A percentile compares a stretch with the other conserved stretches of the same genome.
Conservation (phyloP, 2,888 invertebrate genomes). For the Volucella bombylans region DNA sequence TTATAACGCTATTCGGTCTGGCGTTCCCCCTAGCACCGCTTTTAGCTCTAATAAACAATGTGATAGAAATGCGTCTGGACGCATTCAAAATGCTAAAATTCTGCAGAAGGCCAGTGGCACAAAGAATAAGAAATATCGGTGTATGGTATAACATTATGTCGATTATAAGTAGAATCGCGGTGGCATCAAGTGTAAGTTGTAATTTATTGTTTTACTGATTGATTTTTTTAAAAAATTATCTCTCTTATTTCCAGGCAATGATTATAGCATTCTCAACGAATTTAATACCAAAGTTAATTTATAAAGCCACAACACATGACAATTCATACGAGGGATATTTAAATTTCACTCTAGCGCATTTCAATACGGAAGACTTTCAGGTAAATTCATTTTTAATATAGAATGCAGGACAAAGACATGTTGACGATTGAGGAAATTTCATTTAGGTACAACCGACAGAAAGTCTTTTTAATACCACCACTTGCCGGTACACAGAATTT, state of each 20-base stretch:
- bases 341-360: conserved; percentile 87
- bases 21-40: conserved; percentile 93
- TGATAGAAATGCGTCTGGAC: conserved; percentile 91
- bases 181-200: conserved; percentile 89
- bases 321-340: conserved; percentile 86
- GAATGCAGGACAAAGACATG: background rate
- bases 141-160: conserved; percentile 90
- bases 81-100: conserved; percentile 91
- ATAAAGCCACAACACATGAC: conserved; percentile 83
- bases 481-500: conserved; percentile 88
- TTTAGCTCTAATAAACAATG: conserved; percentile 91
- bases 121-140: conserved; percentile 89
- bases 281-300: conserved; percentile 90
- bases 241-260: conserved; percentile 84
- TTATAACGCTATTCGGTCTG: conserved; percentile 92
- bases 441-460: conserved; percentile 77
- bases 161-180: conserved; percentile 88
- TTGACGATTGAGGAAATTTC: background rate
- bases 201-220: conserved; percentile 11
- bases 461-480: conserved; percentile 80
- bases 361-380: conserved; percentile 86
- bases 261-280: conserved; percentile 93
- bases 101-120: conserved; percentile 88
- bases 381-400: conserved; percentile 57
- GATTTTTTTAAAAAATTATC: conserved; percentile 4